A percentile compares a stretch with the other conserved stretches of the same genome.
Evolutionary conservation across 1,140 invertebrate species (phyloP).

Genomic region (Luehdorfia chinensis): DNA sequence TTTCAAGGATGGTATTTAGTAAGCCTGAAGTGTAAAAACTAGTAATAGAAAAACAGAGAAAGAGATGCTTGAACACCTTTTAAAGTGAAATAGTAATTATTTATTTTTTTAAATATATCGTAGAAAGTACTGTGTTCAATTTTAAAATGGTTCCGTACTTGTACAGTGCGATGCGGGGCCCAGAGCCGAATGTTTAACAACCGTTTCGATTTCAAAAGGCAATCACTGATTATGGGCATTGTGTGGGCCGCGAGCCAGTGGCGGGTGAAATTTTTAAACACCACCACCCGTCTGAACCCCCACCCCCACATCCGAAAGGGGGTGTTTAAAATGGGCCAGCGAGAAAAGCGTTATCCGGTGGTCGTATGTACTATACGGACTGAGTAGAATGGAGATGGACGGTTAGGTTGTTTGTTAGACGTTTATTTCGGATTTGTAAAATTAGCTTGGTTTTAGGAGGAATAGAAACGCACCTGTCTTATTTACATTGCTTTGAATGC

Average conservation of each 20-base stretch:
- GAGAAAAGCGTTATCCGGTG: slow-evolving; percentile 7
- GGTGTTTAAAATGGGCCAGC: slow-evolving; percentile 1
- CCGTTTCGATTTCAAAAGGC: slow-evolving; percentile 70
- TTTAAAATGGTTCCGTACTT: slow-evolving; percentile 12
- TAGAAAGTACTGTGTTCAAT: too few species aligned
- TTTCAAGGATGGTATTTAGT: too few species aligned
- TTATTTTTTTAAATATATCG: too few species aligned
- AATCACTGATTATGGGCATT: slow-evolving; percentile 71
- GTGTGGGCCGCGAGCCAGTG: slow-evolving; percentile 48
- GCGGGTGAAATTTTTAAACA: slow-evolving; percentile 73
- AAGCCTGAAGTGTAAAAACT: too few species aligned
- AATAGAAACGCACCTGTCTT: too few species aligned
- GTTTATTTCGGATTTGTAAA: background rate
- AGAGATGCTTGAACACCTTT: too few species aligned
- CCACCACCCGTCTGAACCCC: slow-evolving; percentile 55
- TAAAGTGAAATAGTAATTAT: too few species aligned
- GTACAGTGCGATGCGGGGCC: background rate
- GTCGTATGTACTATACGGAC: slow-evolving; percentile 9
- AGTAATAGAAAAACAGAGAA: too few species aligned
- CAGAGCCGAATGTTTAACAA: slow-evolving; percentile 37
- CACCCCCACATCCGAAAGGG: slow-evolving; percentile 14
- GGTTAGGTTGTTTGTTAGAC: slow-evolving; percentile 1
- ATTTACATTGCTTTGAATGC: too few species aligned
- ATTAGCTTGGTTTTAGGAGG: background rate
- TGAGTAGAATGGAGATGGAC: background rate